phyloP scores from a whole-genome alignment of 2,797 vertebrate species.

The Cyprinella venusta region DNA sequence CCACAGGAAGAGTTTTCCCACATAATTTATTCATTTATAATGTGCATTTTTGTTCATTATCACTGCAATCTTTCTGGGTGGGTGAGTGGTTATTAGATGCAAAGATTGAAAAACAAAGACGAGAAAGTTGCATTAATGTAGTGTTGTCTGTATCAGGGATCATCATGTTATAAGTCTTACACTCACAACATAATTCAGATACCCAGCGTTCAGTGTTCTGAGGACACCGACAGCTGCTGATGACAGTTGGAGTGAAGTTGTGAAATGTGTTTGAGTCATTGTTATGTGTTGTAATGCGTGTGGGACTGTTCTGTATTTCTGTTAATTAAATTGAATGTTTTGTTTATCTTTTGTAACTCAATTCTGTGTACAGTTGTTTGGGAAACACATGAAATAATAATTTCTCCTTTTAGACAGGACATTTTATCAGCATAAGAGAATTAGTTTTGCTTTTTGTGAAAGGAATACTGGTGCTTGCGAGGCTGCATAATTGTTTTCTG shows the following conservation, averaged over 20 bases:
- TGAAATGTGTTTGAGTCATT: conserved; percentile 12
- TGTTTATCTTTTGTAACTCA: background rate
- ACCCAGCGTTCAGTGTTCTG: background rate
- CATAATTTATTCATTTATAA: background rate
- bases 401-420: background rate
- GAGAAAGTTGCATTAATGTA: background rate
- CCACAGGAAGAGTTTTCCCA: background rate
- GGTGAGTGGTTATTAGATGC: background rate
- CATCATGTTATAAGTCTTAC: background rate
- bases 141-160: background rate
- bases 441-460: background rate
- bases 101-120: background rate
- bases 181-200: background rate
- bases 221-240: background rate
- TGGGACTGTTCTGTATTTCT: conserved; percentile 26
- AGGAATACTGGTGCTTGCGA: background rate
- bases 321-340: conserved; percentile 1
- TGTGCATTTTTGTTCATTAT: background rate
- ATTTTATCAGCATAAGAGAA: background rate
- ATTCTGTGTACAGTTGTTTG: background rate
- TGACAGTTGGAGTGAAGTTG: background rate
- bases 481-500: background rate
- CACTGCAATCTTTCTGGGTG: background rate
- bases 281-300: conserved; percentile 28
- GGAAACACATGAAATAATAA: background rate